Conservation (phyloP, 2,113 vertebrate genomes). For the Xiphophorus hellerii region DNA sequence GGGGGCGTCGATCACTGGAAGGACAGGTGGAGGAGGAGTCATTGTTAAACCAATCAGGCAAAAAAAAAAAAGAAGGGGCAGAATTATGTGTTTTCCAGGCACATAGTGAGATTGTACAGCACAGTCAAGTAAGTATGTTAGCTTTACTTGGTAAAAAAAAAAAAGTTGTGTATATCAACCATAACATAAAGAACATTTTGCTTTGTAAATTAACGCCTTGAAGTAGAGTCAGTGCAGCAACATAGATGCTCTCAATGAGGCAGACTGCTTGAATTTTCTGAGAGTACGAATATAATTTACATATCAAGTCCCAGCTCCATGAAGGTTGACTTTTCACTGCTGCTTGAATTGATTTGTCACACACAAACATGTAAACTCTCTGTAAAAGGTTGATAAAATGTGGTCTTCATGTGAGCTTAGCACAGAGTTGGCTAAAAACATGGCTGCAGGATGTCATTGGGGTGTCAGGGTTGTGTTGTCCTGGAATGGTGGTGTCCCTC, state of each 20-base stretch:
- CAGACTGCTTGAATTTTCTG: slow-evolving; percentile 23
- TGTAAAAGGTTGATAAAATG: slow-evolving; percentile 70
- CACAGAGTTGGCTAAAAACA: slow-evolving; percentile 47
- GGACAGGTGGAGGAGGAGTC: not conserved
- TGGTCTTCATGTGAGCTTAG: slow-evolving; percentile 48
- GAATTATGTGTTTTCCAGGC: no score
- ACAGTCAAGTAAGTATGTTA: no score
- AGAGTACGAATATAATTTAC: slow-evolving; percentile 47
- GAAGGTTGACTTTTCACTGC: slow-evolving; percentile 42
- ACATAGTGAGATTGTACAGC: no score
- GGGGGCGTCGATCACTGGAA: slow-evolving; percentile 89
- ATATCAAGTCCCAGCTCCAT: slow-evolving; percentile 34
- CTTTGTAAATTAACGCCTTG: no score
- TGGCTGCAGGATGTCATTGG: slow-evolving; percentile 21
- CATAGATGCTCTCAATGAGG: not conserved
- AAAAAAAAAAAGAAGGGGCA: no score
- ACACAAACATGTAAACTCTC: slow-evolving; percentile 60
- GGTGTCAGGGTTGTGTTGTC: slow-evolving; percentile 45
- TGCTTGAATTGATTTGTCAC: slow-evolving; percentile 67
- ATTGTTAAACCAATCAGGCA: not conserved
- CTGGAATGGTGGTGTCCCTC: slow-evolving; percentile 36
- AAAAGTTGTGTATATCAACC: no score
- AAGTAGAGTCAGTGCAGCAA: not conserved
- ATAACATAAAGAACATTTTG: no score
- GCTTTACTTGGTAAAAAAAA: no score